Evolutionary conservation across 2,888 invertebrate genomes (phyloP), one percentile per base, ranked within the genome.

Genomic region (Coenonympha glycerion): DNA sequence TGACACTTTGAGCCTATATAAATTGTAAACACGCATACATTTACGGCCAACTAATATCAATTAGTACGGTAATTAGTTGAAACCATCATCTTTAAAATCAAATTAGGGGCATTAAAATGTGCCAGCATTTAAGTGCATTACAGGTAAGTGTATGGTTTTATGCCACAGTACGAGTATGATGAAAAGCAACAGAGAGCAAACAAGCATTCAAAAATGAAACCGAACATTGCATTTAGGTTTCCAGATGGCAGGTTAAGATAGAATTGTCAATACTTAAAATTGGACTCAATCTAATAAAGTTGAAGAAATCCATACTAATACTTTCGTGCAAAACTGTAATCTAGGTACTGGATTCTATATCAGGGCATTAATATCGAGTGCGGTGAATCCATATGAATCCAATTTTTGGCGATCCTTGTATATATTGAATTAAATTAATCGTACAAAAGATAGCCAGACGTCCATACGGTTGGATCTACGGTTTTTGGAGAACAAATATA

Each of bases 311-410:
- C 6, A 18, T 6, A 11, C n/a, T 15, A 16, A 19, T 19, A 48
- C 4, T 49, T 41, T 3, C 30, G 21, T 15, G 21, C 26, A 5
- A 16, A 37, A 53, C 22, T 30, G 5, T 50, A 52, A 34, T 1
- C 3, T 6, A 33, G 19, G 6, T 45, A 37, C 45, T 45, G 47
- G 44, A 42, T 49, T 37, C 26, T 46, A 5, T 52, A 52, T 47
- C 52, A 46, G 33, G 24, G 37, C 46, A 50, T 46, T 31, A 41
- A 40, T 48, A 33, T 44, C 33, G 46, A 50, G 52, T 45, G 49
- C n/a, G 16, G n/a, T 37, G 22, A 39, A 49, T 49, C 49, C 19
- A 46, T 39, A 30, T 40, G 30, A 49, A 49, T 30, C 26, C 19
- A 30, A 33, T 52, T 44, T 52, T 13, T 36, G 18, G 30, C 22